A percentile compares a stretch with the other conserved stretches of the same genome.
These are phyloP conservation scores for Apamea sordens DNA, from an alignment of 2,888 invertebrate genomes.

Conservation along the genomic window DNA sequence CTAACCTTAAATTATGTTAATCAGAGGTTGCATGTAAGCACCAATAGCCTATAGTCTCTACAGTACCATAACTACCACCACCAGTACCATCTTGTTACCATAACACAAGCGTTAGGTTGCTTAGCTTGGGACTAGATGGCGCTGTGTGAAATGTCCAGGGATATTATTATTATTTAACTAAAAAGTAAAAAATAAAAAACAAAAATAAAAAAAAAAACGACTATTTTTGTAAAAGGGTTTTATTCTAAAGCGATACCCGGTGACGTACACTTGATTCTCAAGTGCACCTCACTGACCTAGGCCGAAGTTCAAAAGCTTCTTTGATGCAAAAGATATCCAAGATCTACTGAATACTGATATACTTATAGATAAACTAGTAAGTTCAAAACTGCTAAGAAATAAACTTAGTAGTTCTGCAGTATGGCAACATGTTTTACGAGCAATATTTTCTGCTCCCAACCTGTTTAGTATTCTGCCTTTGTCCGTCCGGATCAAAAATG, in stretches of 20 bases:
- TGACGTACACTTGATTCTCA: constrained; percentile 4
- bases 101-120: too few species aligned
- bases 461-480: constrained; percentile 39
- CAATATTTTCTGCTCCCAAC: constrained; percentile 31
- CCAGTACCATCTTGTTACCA: too few species aligned
- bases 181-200: background rate
- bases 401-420: constrained; percentile 4
- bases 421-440: constrained; percentile 33
- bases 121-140: too few species aligned
- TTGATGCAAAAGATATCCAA: constrained; percentile 14
- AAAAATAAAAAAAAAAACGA: background rate
- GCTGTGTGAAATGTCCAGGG: too few species aligned
- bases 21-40: too few species aligned
- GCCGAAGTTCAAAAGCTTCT: constrained; percentile 9
- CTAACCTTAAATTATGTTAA: too few species aligned
- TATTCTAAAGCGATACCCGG: background rate
- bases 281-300: constrained; percentile 3
- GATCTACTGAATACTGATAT: background rate
- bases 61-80: background rate
- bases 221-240: background rate
- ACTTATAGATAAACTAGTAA: constrained; percentile 4
- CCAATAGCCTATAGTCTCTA: too few species aligned
- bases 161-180: too few species aligned
- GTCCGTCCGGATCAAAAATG: constrained; percentile 33
- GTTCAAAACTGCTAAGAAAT: constrained; percentile 19